These are phyloP conservation scores for Pseudomyrmex cubaensis DNA, from an alignment of 1,140 invertebrate species.

Conservation along the genomic window DNA sequence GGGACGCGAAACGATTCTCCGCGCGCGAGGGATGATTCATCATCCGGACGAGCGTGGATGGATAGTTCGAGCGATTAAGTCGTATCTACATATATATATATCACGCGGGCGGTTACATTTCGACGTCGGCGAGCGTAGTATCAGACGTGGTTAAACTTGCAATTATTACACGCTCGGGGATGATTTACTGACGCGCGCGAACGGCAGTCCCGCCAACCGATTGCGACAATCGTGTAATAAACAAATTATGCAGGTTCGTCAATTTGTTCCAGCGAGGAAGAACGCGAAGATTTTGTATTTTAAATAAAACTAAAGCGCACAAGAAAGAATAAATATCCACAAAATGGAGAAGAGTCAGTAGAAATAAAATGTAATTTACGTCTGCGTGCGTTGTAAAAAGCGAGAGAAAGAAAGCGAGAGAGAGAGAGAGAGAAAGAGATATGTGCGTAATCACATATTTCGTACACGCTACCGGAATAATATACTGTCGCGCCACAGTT, in stretches of 20 bases:
- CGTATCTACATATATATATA: conserved; percentile 20
- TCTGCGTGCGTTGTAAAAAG: conserved; percentile 14
- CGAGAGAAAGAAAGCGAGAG: no score
- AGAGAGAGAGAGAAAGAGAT: no score
- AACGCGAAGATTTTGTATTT: no score
- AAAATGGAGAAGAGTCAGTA: background rate
- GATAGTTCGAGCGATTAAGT: conserved; percentile 58
- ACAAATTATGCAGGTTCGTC: background rate
- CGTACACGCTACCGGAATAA: conserved; percentile 34
- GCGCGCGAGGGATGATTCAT: conserved; percentile 62
- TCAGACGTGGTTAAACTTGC: conserved; percentile 12
- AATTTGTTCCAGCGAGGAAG: background rate
- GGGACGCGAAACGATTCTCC: background rate
- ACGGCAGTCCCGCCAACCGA: background rate
- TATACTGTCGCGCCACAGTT: conserved; percentile 49
- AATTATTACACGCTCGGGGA: conserved; percentile 32
- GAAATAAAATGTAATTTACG: conserved; percentile 7
- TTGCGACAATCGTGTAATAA: conserved; percentile 1
- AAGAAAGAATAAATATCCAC: background rate
- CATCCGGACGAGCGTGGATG: conserved; percentile 37
- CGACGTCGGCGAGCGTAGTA: conserved; percentile 1
- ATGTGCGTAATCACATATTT: conserved; percentile 2
- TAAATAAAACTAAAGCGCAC: background rate
- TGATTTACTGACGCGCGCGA: background rate
- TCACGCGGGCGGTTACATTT: conserved; percentile 14